Percentiles rank a stretch among this genome's conserved stretches.
Evolutionary conservation across 2,888 invertebrate species (phyloP).

Genomic region (Psococerastis gibbosa): DNA sequence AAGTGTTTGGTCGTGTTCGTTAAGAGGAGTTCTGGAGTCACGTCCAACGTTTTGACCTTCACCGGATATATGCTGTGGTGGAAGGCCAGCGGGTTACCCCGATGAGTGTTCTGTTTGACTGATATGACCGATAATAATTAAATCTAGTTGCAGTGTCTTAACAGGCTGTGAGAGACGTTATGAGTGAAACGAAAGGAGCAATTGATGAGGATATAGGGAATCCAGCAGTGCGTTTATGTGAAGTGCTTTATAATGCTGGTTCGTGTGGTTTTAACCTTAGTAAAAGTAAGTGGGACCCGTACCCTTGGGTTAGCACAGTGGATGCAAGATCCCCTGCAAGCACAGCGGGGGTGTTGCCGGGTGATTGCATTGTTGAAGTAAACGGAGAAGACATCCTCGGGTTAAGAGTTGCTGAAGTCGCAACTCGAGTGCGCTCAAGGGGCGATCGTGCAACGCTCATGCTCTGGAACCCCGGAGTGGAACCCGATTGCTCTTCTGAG

Average conservation of each 20-base stretch:
- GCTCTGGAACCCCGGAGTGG: conserved; percentile 31
- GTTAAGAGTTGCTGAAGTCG: conserved; percentile 33
- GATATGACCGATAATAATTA: no score
- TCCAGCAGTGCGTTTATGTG: conserved; percentile 11
- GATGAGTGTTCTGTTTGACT: no score
- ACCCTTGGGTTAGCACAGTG: conserved; percentile 46
- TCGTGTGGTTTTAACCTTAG: conserved; percentile 53
- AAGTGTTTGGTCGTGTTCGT: no score
- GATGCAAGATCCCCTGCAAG: conserved; percentile 16
- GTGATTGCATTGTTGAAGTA: conserved; percentile 52
- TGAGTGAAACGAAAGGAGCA: no score
- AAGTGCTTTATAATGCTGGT: conserved; percentile 23
- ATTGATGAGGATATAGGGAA: no score
- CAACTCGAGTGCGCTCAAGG: conserved; percentile 22
- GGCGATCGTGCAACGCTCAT: conserved; percentile 27
- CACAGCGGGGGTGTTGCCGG: conserved; percentile 25
- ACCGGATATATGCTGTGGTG: no score
- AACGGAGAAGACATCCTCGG: conserved; percentile 36
- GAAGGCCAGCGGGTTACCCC: no score
- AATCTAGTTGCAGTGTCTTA: no score
- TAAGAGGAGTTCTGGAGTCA: no score
- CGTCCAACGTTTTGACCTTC: no score
- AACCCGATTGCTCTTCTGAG: conserved; percentile 29
- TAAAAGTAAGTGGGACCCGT: conserved; percentile 61
- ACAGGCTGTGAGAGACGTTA: no score